Percentiles rank a stretch among this genome's conserved stretches.
Evolutionary conservation across 2,797 vertebrate species (phyloP).

Genomic region (Poecile montanus): DNA sequence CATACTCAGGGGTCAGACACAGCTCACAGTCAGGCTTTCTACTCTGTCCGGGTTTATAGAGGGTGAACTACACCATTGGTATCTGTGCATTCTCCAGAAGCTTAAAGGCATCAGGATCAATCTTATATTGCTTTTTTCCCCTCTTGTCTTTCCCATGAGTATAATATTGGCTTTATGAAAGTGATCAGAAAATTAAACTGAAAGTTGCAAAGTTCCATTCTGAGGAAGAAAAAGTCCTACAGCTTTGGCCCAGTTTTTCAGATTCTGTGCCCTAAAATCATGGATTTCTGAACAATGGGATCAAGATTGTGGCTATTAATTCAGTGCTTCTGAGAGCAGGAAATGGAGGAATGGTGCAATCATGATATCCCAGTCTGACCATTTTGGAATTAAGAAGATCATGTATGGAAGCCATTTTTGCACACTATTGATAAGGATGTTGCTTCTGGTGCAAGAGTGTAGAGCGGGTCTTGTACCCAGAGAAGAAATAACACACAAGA

Average conservation of each 20-base stretch:
- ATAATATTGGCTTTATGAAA: neutral
- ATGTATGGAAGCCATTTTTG: neutral
- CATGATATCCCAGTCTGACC: neutral
- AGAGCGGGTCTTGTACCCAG: neutral
- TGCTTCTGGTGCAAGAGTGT: neutral
- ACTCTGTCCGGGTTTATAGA: accelerated
- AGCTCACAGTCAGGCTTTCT: neutral
- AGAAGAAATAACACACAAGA: neutral
- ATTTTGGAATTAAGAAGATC: neutral
- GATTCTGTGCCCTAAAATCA: neutral
- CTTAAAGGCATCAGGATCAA: neutral
- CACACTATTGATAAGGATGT: neutral
- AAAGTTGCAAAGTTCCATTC: neutral
- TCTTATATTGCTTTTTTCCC: accelerated
- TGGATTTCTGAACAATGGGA: neutral
- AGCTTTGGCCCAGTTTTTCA: neutral
- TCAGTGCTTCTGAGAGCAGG: neutral
- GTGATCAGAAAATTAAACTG: neutral
- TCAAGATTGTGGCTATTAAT: neutral
- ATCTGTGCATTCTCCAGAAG: neutral
- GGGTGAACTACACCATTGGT: neutral
- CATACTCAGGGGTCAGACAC: neutral
- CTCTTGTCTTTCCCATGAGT: neutral
- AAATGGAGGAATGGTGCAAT: neutral
- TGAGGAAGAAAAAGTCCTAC: neutral